phyloP scores from a whole-genome alignment of 1,140 invertebrate genomes.

The Sarcophaga peregrina region DNA sequence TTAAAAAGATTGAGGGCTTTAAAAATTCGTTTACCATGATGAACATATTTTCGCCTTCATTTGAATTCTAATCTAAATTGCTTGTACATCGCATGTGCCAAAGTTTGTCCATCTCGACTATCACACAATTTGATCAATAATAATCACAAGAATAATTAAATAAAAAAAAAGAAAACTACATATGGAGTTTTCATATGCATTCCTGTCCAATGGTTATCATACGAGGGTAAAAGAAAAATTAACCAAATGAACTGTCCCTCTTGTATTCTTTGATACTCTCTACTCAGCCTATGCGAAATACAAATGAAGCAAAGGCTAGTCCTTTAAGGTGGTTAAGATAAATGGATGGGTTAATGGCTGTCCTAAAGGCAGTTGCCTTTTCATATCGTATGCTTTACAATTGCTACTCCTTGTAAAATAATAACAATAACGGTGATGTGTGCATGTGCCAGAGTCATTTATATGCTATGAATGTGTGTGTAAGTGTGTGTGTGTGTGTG shows the following conservation, averaged over 20 bases:
- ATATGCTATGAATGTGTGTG: constrained; percentile 3
- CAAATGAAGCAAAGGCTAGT: neutral
- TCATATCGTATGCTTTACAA: neutral
- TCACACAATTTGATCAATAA: constrained; percentile 4
- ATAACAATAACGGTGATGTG: neutral
- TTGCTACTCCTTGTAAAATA: neutral
- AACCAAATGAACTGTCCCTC: neutral
- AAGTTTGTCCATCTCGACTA: neutral
- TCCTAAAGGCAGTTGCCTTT: constrained; percentile 21
- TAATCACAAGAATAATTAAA: constrained; percentile 12
- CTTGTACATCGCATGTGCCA: neutral
- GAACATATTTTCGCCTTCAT: no score
- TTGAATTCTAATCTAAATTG: no score
- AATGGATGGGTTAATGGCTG: constrained; percentile 26
- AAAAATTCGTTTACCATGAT: no score
- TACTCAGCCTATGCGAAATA: no score
- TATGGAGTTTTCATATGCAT: neutral
- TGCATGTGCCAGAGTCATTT: neutral
- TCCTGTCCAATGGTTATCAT: neutral
- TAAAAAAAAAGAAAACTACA: neutral
- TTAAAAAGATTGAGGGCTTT: no score
- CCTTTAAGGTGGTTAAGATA: constrained; percentile 16
- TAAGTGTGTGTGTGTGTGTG: constrained; percentile 15
- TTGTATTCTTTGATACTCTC: neutral
- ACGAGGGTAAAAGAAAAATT: neutral